Conservation (phyloP, 2,113 vertebrate genomes). For the Chamaetylas fuelleborni region DNA sequence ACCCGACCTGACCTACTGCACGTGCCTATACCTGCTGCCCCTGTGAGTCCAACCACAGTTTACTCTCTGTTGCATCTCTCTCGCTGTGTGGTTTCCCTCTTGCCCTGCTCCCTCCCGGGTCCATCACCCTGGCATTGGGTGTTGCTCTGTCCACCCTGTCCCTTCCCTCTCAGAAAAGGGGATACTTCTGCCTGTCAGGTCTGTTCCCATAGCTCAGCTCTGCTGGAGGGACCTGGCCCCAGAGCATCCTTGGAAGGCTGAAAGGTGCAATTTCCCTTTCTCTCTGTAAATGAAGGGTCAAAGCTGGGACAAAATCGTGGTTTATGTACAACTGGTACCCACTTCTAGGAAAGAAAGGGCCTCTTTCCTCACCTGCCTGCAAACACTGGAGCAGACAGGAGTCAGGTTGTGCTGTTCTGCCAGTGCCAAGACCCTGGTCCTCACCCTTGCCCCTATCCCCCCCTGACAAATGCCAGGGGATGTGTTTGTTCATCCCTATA, state of each 20-base stretch:
- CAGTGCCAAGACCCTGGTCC: background rate
- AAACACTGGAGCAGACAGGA: background rate
- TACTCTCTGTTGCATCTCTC: slow-evolving; percentile 60
- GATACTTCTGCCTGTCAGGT: background rate
- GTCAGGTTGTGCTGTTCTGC: background rate
- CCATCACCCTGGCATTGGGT: background rate
- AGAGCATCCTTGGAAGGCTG: background rate
- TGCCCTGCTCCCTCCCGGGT: background rate
- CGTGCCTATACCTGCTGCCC: slow-evolving; percentile 63
- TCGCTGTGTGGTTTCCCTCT: slow-evolving; percentile 13
- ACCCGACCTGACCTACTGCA: slow-evolving; percentile 58
- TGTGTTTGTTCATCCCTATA: background rate
- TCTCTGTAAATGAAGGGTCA: background rate
- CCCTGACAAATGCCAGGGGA: background rate
- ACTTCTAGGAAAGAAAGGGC: background rate
- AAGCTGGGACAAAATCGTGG: background rate
- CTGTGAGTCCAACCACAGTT: slow-evolving; percentile 64
- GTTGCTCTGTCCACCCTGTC: background rate
- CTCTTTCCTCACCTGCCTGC: background rate
- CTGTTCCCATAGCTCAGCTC: background rate
- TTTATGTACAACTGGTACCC: background rate
- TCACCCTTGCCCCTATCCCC: background rate
- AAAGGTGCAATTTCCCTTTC: slow-evolving; percentile 55
- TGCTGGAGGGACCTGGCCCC: background rate
- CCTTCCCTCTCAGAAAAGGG: background rate